Evolutionary conservation across 2,113 vertebrate species (phyloP), one percentile per base, ranked within the genome.

Genomic region (Rhineura floridana): DNA sequence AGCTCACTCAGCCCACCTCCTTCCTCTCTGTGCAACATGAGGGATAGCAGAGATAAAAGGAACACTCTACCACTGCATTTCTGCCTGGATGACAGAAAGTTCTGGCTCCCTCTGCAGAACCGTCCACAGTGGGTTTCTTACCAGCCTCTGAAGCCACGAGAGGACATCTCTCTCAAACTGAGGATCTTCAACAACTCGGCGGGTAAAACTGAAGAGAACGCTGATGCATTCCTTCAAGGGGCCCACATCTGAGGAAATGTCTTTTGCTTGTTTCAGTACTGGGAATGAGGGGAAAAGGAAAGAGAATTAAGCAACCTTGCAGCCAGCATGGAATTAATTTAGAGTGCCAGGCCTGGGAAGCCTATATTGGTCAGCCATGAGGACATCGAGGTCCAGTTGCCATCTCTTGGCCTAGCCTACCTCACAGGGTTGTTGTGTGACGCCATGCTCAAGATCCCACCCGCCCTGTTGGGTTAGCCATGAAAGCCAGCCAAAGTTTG

Each of bases 221-320:
- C 99, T 98, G 94, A 99, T 97, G 84, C 98, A 98, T 87, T 99
- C 98, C 96, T 99, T 99, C 92, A 99, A 93, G 1, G 97, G 97
- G 83, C 97, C 95, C 73, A 99, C 91, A 80, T 98, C 98, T 67
- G 96, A 97, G 6, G 98, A 97, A 79, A 98, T 95, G 19, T 94
- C 97, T 92, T 97, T 97, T 59, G 85, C 62, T 55, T 93, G 94
- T 48, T 96, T 95, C 59, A 88, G 91, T 86, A 90, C 97, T 97
- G 87, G 13, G 83, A 91, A 91, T 79, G 67, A 91, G 21, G 59
- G 13, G 33, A 11, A 25, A 36, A 30, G 92, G n/a, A 93, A 46
- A 89, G 94, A 12, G 88, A 91, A 83, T 86, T 67, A 87, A 33
- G 0, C 88, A 2, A 2, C 84, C 79, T 30, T 3, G 75, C 23